A percentile compares a stretch with the other conserved stretches of the same genome.
These are phyloP conservation scores for Garrulus glandarius DNA, from an alignment of 2,797 vertebrate species.

Conservation along the genomic window DNA sequence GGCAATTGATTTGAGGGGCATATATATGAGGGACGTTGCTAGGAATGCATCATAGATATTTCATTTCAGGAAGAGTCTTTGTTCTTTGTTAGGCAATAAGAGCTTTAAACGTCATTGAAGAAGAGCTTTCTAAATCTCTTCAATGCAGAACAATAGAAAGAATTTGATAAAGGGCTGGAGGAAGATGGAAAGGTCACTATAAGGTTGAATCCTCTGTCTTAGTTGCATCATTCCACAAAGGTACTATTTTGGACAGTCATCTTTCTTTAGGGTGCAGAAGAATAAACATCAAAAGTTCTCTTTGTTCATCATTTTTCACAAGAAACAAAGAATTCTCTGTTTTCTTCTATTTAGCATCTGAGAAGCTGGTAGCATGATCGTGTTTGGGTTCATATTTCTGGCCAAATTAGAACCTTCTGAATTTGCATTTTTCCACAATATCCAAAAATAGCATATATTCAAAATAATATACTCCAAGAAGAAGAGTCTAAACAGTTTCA, in stretches of 20 bases:
- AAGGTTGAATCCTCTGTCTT: slow-evolving; percentile 81
- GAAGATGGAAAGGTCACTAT: slow-evolving; percentile 69
- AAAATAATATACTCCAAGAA: slow-evolving; percentile 16
- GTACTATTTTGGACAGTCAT: slow-evolving; percentile 78
- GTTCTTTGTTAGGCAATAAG: slow-evolving; percentile 45
- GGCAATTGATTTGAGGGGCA: slow-evolving; percentile 48
- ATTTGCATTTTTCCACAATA: slow-evolving; percentile 46
- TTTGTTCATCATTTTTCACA: slow-evolving; percentile 77
- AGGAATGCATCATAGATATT: slow-evolving; percentile 50
- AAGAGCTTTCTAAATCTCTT: slow-evolving; percentile 57
- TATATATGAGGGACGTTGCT: slow-evolving; percentile 13
- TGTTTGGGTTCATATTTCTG: slow-evolving; percentile 39
- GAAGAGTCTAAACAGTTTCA: neutral
- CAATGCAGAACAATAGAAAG: slow-evolving; percentile 19
- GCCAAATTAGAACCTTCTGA: slow-evolving; percentile 50
- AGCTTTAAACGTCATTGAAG: slow-evolving; percentile 62
- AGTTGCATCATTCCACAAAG: slow-evolving; percentile 76
- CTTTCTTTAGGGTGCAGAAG: slow-evolving; percentile 70
- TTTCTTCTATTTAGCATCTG: slow-evolving; percentile 41
- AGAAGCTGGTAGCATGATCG: slow-evolving; percentile 26
- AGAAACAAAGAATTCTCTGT: slow-evolving; percentile 82
- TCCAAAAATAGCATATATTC: slow-evolving; percentile 52
- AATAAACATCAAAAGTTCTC: slow-evolving; percentile 82
- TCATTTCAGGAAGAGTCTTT: slow-evolving; percentile 39
- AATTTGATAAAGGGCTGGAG: slow-evolving; percentile 40